Conservation (phyloP, 1,140 invertebrate genomes). For the Lordiphosa collinella region DNA sequence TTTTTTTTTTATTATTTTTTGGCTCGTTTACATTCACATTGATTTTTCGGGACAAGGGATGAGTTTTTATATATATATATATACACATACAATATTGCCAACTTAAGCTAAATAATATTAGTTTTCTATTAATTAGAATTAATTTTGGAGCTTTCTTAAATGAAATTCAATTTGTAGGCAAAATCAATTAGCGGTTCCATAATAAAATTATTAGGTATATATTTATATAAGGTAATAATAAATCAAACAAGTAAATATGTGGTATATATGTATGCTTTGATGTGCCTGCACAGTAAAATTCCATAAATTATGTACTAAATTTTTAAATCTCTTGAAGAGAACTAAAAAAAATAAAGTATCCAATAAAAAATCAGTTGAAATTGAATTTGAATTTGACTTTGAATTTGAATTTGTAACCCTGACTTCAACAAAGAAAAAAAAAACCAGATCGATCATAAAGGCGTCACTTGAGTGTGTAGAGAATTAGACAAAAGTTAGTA, state of each 20-base stretch:
- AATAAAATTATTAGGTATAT: neutral
- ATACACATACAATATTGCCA: slow-evolving; percentile 22
- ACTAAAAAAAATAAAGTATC: neutral
- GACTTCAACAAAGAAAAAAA: too few species aligned
- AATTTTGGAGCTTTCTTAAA: slow-evolving; percentile 38
- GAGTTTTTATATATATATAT: slow-evolving; percentile 1
- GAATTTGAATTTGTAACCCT: too few species aligned
- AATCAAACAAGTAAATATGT: slow-evolving; percentile 16
- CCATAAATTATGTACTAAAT: neutral
- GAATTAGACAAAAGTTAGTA: too few species aligned
- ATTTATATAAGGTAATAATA: slow-evolving; percentile 7
- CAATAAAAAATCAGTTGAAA: slow-evolving; percentile 11
- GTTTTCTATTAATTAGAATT: slow-evolving; percentile 42
- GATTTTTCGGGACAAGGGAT: slow-evolving; percentile 16
- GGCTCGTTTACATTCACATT: slow-evolving; percentile 75
- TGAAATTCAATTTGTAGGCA: slow-evolving; percentile 42
- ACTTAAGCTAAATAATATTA: slow-evolving; percentile 34
- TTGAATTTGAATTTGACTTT: neutral
- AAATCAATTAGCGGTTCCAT: slow-evolving; percentile 36
- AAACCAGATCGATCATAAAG: too few species aligned
- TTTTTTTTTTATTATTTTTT: slow-evolving; percentile 61
- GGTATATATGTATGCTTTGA: slow-evolving; percentile 8
- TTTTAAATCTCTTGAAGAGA: neutral
- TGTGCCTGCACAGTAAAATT: slow-evolving; percentile 23
- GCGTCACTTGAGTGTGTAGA: too few species aligned